These are phyloP conservation scores for Phyllotis vaccarum DNA, from an alignment of 2,797 vertebrate genomes.

Conservation along the genomic window DNA sequence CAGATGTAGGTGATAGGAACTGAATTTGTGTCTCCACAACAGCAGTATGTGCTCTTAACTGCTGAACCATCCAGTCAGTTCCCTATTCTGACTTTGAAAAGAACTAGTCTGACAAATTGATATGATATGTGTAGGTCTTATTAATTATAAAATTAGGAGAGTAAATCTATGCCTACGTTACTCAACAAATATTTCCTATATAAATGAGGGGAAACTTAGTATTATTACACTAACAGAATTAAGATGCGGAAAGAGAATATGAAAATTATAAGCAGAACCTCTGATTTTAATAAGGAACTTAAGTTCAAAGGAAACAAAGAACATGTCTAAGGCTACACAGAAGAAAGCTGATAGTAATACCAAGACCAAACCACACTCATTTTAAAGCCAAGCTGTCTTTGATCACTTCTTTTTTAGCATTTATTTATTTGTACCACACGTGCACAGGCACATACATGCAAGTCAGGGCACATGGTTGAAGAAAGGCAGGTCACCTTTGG, in stretches of 20 bases:
- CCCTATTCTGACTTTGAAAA: neutral
- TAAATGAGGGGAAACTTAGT: neutral
- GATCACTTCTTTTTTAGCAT: neutral
- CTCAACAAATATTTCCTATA: slow-evolving; percentile 7
- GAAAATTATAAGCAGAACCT: neutral
- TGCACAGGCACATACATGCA: neutral
- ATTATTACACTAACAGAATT: neutral
- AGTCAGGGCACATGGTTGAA: too few species aligned
- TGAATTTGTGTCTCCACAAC: neutral
- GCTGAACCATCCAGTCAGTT: neutral
- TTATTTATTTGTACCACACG: neutral
- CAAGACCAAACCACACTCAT: neutral
- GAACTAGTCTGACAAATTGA: slow-evolving; percentile 8
- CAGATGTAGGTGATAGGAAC: neutral
- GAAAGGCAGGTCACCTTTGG: neutral
- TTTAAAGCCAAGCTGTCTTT: slow-evolving; percentile 48
- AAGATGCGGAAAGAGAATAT: neutral
- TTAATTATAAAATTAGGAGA: slow-evolving; percentile 27
- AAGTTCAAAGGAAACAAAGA: slow-evolving; percentile 32
- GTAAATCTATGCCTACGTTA: slow-evolving; percentile 1
- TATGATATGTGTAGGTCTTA: neutral
- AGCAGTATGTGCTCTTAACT: neutral
- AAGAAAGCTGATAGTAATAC: neutral
- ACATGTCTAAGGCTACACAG: neutral
- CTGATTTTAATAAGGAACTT: slow-evolving; percentile 43